Evolutionary conservation across 2,888 invertebrate species (phyloP).

Genomic region (Harpalus rufipes): DNA sequence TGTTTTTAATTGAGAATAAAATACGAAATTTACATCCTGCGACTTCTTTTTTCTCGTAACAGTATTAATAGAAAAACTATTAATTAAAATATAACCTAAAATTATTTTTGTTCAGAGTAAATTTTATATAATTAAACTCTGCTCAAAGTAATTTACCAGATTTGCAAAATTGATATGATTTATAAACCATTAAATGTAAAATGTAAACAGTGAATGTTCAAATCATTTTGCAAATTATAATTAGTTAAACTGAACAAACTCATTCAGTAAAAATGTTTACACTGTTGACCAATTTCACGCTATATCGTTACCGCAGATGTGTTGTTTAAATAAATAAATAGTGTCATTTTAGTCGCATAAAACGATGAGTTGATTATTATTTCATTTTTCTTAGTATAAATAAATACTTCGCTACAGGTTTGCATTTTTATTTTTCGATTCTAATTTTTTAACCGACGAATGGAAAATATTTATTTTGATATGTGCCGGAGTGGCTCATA

Average conservation of each 20-base stretch:
- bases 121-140: constrained; percentile 59
- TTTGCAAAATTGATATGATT: constrained; percentile 15
- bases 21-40: constrained; percentile 19
- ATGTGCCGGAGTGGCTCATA: too few relatives aligned
- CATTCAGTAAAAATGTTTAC: constrained; percentile 42
- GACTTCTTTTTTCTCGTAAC: constrained; percentile 17
- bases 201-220: constrained; percentile 53
- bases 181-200: constrained; percentile 45
- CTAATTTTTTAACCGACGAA: too few relatives aligned
- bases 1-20: constrained; percentile 61
- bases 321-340: constrained; percentile 33
- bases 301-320: constrained; percentile 39
- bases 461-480: too few relatives aligned
- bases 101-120: constrained; percentile 22
- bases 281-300: constrained; percentile 25
- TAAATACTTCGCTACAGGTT: background rate
- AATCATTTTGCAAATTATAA: constrained; percentile 59
- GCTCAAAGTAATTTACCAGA: constrained; percentile 59
- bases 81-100: constrained; percentile 38
- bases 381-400: constrained; percentile 10
- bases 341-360: constrained; percentile 1
- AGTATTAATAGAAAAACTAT: constrained; percentile 11
- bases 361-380: constrained; percentile 13
- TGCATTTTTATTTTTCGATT: too few relatives aligned
- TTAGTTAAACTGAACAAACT: constrained; percentile 42